A percentile compares a stretch with the other conserved stretches of the same genome.
phyloP scores from a whole-genome alignment of 2,113 vertebrate species.

The Vanacampus margaritifer region DNA sequence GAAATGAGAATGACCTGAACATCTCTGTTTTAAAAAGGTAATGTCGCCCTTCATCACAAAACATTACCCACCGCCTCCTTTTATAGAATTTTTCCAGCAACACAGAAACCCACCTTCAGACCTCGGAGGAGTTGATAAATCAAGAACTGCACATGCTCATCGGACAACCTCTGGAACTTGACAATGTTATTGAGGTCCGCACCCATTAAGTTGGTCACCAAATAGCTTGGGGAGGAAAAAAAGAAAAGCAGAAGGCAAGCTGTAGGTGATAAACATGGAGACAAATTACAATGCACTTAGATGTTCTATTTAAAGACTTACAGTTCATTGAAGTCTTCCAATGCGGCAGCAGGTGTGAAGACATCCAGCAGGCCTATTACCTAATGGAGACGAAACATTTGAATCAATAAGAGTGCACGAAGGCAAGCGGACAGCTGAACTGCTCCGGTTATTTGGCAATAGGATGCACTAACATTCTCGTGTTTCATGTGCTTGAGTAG shows the following conservation, averaged over 20 bases:
- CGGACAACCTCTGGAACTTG: conserved; percentile 93
- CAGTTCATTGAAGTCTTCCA: conserved; percentile 94
- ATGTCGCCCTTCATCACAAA: not conserved
- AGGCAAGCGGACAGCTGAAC: conserved; percentile 3
- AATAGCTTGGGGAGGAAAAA: conserved; percentile 77
- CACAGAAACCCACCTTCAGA: conserved; percentile 81
- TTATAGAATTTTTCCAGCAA: not conserved
- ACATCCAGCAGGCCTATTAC: conserved; percentile 90
- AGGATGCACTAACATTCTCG: conserved; percentile 69
- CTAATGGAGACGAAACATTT: conserved; percentile 44
- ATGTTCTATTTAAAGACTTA: conserved; percentile 64
- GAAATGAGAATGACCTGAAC: not conserved
- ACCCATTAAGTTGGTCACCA: conserved; percentile 97
- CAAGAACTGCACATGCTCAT: conserved; percentile 97
- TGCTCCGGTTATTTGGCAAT: conserved; percentile 13
- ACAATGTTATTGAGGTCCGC: conserved; percentile 97
- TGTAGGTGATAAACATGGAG: not conserved
- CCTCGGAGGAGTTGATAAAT: conserved; percentile 94
- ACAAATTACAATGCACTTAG: not conserved
- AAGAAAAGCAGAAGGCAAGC: not conserved
- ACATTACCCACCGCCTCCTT: not conserved
- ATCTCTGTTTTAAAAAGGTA: not conserved
- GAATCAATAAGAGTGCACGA: conserved; percentile 8
- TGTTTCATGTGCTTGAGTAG: conserved; percentile 96
- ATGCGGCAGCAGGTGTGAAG: conserved; percentile 86